Evolutionary conservation across 2,797 vertebrate genomes (phyloP), one percentile per base, ranked within the genome.

Genomic region (Erpetoichthys calabaricus): DNA sequence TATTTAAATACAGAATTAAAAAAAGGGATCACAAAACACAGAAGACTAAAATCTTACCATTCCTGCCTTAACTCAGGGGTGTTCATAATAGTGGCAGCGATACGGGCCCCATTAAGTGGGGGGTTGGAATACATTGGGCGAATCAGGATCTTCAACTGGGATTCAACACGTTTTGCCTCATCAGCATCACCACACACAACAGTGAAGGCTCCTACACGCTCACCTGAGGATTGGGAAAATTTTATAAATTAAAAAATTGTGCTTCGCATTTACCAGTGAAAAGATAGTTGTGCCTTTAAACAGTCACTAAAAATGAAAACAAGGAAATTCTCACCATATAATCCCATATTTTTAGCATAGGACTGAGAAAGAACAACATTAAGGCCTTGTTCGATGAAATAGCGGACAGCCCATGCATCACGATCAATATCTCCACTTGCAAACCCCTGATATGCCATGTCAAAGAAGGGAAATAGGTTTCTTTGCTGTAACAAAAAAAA

Each of bases 361-460:
- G 96, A 99, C 74, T 99, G 96, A 0, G 92, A 88, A 60, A 99
- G 72, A 62, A 93, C 58, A 5, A 99, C 64, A 56, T 97, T 90
- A 70, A 92, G 86, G 65, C 92, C 93, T 73, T 98, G 86, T 42
- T 97, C 89, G 0, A 99, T 90, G 81, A 99, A 99, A 76, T 97
- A 56, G 25, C 94, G 91, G 62, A 98, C 89, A 2, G 96, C 94
- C 96, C 93, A 98, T 55, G 96, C 90, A 0, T 99, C 96, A 45
- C 84, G 83, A 67, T 98, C 77, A 3, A 91, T 91, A 67, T 99
- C 94, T 4, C 95, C 95, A 0, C 94, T 99, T 59, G 96, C 96
- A 56, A 99, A 99, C 66, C 96, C 96, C 77, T 98, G 96, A 68
- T 99, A 99, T 44, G 95, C 96, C 96, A 99, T 99, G 80, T 99